Conservation (phyloP, 2,888 invertebrate genomes). For the Congeria kusceri region DNA sequence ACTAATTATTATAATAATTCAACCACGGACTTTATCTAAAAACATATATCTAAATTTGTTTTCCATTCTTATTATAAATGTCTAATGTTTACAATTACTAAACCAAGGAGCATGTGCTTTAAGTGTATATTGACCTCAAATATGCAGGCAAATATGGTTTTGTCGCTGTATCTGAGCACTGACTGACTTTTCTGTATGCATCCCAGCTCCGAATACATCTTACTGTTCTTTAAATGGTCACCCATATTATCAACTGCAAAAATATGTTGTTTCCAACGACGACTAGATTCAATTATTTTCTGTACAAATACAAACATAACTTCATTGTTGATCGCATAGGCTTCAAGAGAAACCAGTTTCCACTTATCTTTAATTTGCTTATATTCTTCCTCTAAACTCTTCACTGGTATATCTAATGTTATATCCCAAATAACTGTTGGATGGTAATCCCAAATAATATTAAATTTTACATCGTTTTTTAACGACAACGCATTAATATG, state of each 20-base stretch:
- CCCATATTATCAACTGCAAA: constrained; percentile 19
- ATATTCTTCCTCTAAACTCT: constrained; percentile 30
- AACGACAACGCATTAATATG: constrained; percentile 59
- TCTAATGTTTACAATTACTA: no score
- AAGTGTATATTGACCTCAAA: background rate
- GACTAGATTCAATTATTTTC: background rate
- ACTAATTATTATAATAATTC: no score
- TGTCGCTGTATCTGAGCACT: constrained; percentile 11
- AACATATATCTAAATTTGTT: no score
- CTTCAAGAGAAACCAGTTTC: constrained; percentile 37
- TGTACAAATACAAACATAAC: constrained; percentile 56
- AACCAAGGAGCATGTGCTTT: no score
- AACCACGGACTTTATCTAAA: no score
- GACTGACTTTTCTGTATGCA: constrained; percentile 20
- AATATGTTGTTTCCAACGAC: constrained; percentile 22
- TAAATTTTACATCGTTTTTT: constrained; percentile 66
- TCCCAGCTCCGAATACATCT: background rate
- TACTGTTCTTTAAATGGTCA: constrained; percentile 12
- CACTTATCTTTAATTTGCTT: constrained; percentile 21
- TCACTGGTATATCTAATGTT: constrained; percentile 40
- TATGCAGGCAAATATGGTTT: background rate
- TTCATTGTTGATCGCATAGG: constrained; percentile 26
- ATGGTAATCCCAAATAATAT: constrained; percentile 70
- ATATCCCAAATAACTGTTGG: constrained; percentile 22
- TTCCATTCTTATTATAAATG: no score